Conservation (phyloP, 2,797 vertebrate species). For the Phalloptychus januarius region DNA sequence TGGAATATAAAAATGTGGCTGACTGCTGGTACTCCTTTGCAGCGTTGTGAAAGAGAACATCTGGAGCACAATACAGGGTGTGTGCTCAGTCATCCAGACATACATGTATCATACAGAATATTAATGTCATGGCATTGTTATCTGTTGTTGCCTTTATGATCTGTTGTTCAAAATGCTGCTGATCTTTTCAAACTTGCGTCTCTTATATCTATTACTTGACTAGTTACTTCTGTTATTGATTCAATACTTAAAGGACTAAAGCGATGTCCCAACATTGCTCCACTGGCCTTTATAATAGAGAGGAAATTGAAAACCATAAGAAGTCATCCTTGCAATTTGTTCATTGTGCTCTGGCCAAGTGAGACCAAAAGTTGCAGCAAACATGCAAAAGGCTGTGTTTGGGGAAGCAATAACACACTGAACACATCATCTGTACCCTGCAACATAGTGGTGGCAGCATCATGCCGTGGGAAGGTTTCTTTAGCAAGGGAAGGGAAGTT, state of each 20-base stretch:
- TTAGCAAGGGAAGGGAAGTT: not conserved
- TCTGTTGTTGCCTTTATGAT: conserved; percentile 9
- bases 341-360: not conserved
- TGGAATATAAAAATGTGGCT: conserved; percentile 43
- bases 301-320: not conserved
- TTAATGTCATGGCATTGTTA: conserved; percentile 8
- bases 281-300: not conserved
- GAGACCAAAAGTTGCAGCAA: not conserved
- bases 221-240: not conserved
- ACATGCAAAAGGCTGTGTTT: not conserved
- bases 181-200: conserved; percentile 3
- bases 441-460: not conserved
- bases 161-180: conserved; percentile 3
- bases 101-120: conserved; percentile 7
- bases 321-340: not conserved
- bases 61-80: conserved; percentile 57
- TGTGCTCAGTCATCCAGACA: conserved; percentile 21
- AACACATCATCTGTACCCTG: not conserved
- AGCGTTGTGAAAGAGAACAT: conserved; percentile 65
- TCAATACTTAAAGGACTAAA: not conserved
- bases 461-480: not conserved
- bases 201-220: conserved; percentile 17
- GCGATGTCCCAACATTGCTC: not conserved
- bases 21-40: conserved; percentile 51
- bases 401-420: not conserved